phyloP scores from a whole-genome alignment of 2,888 invertebrate species.

The Tenthredo livida region DNA sequence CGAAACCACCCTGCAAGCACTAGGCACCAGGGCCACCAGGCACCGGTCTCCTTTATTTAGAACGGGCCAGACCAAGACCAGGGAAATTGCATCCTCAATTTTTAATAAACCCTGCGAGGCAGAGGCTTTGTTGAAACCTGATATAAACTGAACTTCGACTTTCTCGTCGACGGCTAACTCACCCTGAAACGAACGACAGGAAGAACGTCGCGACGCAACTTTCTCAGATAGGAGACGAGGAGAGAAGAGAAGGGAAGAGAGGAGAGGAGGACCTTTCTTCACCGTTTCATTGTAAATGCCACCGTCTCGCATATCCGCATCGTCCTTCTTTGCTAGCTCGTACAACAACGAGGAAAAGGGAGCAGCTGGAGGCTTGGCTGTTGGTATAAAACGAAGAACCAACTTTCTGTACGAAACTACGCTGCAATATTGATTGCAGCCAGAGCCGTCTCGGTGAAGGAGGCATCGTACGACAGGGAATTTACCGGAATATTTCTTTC shows the following conservation, averaged over 20 bases:
- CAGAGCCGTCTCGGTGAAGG: constrained; percentile 59
- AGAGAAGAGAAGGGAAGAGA: constrained; percentile 53
- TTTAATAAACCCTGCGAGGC: constrained; percentile 74
- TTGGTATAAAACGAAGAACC: constrained; percentile 16
- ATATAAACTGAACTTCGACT: constrained; percentile 74
- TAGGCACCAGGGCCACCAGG: constrained; percentile 24
- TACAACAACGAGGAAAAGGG: constrained; percentile 3
- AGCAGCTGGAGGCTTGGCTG: not conserved
- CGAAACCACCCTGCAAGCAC: not conserved
- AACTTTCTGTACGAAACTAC: constrained; percentile 12
- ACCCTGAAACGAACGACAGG: constrained; percentile 61
- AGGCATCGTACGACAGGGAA: constrained; percentile 64
- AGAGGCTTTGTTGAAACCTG: constrained; percentile 72
- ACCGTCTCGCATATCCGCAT: constrained; percentile 57
- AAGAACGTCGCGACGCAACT: not conserved
- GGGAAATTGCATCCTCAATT: constrained; percentile 77
- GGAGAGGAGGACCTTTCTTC: constrained; percentile 65
- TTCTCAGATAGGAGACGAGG: constrained; percentile 42
- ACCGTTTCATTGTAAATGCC: constrained; percentile 71
- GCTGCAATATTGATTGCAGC: constrained; percentile 74
- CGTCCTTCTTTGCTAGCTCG: constrained; percentile 19
- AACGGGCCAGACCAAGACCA: constrained; percentile 65
- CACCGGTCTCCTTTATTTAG: constrained; percentile 73
- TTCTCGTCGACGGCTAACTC: constrained; percentile 58
- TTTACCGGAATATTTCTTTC: constrained; percentile 47